Percentiles rank a stretch among this genome's conserved stretches.
These are phyloP conservation scores for Ia io DNA, from an alignment of 2,113 vertebrate genomes.

Conservation along the genomic window DNA sequence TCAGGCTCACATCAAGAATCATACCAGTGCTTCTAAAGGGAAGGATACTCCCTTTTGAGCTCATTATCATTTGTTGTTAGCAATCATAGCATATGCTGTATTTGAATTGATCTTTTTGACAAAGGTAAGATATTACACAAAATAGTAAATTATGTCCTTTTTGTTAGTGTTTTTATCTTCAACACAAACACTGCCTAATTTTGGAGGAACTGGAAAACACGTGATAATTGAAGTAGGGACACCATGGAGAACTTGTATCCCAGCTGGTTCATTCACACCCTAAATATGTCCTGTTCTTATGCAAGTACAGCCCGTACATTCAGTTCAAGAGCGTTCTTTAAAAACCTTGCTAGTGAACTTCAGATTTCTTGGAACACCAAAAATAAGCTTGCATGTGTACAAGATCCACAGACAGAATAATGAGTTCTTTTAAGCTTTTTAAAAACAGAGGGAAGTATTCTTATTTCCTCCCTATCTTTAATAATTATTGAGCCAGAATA, in stretches of 20 bases:
- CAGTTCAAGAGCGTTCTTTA: slow-evolving; percentile 69
- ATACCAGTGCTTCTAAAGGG: not conserved
- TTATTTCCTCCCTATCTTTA: slow-evolving; percentile 30
- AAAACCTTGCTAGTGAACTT: slow-evolving; percentile 68
- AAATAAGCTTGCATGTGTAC: slow-evolving; percentile 68
- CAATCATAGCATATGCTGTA: not conserved
- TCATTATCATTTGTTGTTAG: not conserved
- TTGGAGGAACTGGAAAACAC: slow-evolving; percentile 14
- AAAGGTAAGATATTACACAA: not conserved
- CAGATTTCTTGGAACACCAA: slow-evolving; percentile 67
- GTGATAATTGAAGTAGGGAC: slow-evolving; percentile 39
- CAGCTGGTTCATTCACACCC: slow-evolving; percentile 61
- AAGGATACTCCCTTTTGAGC: not conserved
- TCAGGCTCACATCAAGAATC: not conserved
- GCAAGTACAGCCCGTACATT: slow-evolving; percentile 54
- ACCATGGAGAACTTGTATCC: slow-evolving; percentile 33
- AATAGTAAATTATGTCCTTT: not conserved
- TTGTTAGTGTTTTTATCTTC: not conserved
- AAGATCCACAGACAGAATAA: slow-evolving; percentile 61
- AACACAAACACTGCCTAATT: not conserved
- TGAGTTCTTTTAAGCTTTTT: slow-evolving; percentile 41
- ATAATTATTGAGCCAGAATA: slow-evolving; percentile 1
- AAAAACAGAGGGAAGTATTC: slow-evolving; percentile 26
- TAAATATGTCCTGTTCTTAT: slow-evolving; percentile 64
- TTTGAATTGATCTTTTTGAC: slow-evolving; percentile 24